Conservation (phyloP, 2,113 vertebrate species). For the Eublepharis macularius region DNA sequence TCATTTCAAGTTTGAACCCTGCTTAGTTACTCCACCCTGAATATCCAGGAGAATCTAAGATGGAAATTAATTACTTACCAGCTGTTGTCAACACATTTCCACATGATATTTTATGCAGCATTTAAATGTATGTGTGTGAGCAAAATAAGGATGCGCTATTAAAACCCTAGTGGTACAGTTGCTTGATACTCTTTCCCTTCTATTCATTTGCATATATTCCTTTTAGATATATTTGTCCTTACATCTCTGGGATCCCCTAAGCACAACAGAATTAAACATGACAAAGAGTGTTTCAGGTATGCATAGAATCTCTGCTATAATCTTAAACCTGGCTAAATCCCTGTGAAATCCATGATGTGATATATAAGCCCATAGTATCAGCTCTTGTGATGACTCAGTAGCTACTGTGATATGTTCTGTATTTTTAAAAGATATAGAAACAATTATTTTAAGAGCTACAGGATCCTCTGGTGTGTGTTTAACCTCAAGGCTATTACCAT, state of each 20-base stretch:
- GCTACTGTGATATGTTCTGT: background rate
- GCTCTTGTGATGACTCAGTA: background rate
- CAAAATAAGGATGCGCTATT: background rate
- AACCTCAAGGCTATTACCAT: slow-evolving; percentile 49
- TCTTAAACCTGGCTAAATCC: background rate
- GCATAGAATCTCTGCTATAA: background rate
- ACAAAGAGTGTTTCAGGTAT: fast-evolving
- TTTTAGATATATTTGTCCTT: background rate
- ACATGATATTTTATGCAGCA: background rate
- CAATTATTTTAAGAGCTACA: background rate
- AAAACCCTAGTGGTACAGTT: background rate
- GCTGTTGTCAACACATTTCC: background rate
- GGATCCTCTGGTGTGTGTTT: slow-evolving; percentile 11
- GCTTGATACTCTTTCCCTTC: background rate
- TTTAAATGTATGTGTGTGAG: background rate
- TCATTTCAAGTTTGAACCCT: background rate
- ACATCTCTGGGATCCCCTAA: background rate
- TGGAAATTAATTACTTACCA: background rate
- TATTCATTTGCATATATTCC: background rate
- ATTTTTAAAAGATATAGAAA: background rate
- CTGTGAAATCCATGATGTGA: background rate
- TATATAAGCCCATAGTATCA: background rate
- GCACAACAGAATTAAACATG: background rate
- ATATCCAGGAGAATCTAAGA: background rate
- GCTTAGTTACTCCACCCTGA: background rate